Evolutionary conservation across 2,113 vertebrate genomes (phyloP).

Genomic region (Symphodus melops): DNA sequence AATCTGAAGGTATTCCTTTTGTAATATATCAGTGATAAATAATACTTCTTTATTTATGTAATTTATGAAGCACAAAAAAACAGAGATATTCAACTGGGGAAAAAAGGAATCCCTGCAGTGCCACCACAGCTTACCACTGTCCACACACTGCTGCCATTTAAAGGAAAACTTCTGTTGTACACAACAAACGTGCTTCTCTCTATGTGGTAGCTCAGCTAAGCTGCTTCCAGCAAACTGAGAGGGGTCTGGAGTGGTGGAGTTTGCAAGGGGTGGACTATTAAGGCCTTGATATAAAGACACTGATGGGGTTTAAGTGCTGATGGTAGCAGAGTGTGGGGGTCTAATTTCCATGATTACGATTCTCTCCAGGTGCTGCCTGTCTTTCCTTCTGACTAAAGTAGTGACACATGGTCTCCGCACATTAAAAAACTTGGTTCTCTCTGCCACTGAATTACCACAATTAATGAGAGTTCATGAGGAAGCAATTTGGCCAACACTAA

Average conservation of each 20-base stretch:
- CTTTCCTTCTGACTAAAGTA: conserved; percentile 71
- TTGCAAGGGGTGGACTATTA: conserved; percentile 27
- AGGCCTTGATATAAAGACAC: conserved; percentile 47
- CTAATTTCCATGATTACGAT: conserved; percentile 75
- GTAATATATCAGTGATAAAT: no score
- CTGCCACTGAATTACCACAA: conserved; percentile 81
- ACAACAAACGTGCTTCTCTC: not conserved
- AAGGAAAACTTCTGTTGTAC: no score
- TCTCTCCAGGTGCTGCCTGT: conserved; percentile 73
- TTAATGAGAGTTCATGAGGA: conserved; percentile 79
- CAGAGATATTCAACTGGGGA: no score
- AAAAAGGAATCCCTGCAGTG: no score
- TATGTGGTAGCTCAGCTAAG: not conserved
- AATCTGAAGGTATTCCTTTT: no score
- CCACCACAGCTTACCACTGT: no score
- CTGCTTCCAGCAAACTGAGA: conserved; percentile 6
- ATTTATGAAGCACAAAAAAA: no score
- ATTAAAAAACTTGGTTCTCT: conserved; percentile 63
- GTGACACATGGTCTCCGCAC: conserved; percentile 74
- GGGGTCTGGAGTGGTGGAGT: conserved; percentile 15
- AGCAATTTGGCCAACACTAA: conserved; percentile 81
- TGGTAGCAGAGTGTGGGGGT: conserved; percentile 68
- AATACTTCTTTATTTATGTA: no score
- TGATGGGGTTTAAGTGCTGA: conserved; percentile 61
- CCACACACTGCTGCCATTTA: no score